A percentile compares a stretch with the other conserved stretches of the same genome.
These are phyloP conservation scores for Prunella strophiata DNA, from an alignment of 2,797 vertebrate genomes.

Conservation along the genomic window DNA sequence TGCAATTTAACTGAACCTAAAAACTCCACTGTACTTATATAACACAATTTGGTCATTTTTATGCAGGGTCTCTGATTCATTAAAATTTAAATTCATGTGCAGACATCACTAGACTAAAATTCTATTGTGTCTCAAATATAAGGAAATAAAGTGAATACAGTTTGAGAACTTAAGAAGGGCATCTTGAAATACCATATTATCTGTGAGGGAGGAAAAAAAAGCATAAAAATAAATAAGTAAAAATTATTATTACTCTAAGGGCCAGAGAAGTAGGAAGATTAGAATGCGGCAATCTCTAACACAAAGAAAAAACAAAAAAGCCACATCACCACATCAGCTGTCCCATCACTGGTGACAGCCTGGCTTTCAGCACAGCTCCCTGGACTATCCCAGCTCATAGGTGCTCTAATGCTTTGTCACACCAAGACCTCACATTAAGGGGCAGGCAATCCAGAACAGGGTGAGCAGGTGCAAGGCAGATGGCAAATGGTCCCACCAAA, in stretches of 20 bases:
- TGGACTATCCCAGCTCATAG: neutral
- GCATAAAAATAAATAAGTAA: neutral
- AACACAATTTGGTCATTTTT: neutral
- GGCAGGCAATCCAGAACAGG: neutral
- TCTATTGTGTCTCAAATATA: neutral
- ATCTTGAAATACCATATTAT: neutral
- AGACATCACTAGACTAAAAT: neutral
- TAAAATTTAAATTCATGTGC: neutral
- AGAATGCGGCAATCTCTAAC: neutral
- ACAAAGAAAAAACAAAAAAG: accelerated
- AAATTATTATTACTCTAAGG: neutral
- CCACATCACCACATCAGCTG: neutral
- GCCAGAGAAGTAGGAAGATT: neutral
- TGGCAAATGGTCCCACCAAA: neutral
- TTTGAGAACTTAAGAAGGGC: neutral
- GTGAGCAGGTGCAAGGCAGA: neutral
- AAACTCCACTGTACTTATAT: neutral
- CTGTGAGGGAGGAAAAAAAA: accelerated
- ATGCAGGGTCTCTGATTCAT: neutral
- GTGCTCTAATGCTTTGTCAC: neutral
- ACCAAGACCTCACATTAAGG: neutral
- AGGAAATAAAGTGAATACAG: neutral
- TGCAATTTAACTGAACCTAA: neutral
- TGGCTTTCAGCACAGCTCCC: neutral
- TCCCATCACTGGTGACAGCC: neutral